These are phyloP conservation scores for Ochropleura leucogaster DNA, from an alignment of 2,888 invertebrate genomes.

Conservation along the genomic window DNA sequence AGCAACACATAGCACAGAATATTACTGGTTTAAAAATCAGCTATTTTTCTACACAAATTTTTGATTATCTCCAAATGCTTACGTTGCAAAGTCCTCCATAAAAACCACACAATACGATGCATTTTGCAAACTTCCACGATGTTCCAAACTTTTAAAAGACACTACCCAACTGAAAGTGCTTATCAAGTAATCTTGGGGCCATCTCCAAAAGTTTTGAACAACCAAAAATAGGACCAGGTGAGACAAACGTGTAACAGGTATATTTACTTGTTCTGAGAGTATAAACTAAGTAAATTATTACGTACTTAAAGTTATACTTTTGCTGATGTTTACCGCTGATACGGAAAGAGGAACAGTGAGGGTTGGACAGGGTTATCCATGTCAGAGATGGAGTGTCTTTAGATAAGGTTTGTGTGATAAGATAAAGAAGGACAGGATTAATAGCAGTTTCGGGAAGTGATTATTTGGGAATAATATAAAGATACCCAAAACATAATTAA, in stretches of 20 bases:
- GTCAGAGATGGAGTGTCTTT: conserved; percentile 14
- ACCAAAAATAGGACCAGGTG: background rate
- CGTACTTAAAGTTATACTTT: background rate
- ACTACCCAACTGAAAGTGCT: background rate
- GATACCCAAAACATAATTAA: too few species aligned
- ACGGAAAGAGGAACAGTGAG: background rate
- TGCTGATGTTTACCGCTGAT: conserved; percentile 25
- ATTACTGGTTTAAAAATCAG: too few species aligned
- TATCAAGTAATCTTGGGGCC: background rate
- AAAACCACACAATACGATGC: conserved; percentile 14
- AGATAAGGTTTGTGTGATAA: conserved; percentile 15
- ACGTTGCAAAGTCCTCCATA: background rate
- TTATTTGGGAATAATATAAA: too few species aligned
- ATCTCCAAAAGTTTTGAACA: background rate
- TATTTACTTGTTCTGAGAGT: conserved; percentile 11
- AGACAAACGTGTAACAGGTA: conserved; percentile 1
- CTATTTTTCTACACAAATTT: too few species aligned
- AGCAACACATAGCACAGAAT: too few species aligned
- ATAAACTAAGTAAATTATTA: conserved; percentile 4
- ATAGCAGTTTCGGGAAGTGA: background rate
- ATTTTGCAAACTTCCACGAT: background rate
- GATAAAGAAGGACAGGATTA: background rate
- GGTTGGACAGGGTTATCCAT: conserved; percentile 18
- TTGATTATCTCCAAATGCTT: too few species aligned
- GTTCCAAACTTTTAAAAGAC: conserved; percentile 8